A percentile compares a stretch with the other conserved stretches of the same genome.
Evolutionary conservation across 2,797 vertebrate genomes (phyloP).

Genomic region (Rhynchonycteris naso): DNA sequence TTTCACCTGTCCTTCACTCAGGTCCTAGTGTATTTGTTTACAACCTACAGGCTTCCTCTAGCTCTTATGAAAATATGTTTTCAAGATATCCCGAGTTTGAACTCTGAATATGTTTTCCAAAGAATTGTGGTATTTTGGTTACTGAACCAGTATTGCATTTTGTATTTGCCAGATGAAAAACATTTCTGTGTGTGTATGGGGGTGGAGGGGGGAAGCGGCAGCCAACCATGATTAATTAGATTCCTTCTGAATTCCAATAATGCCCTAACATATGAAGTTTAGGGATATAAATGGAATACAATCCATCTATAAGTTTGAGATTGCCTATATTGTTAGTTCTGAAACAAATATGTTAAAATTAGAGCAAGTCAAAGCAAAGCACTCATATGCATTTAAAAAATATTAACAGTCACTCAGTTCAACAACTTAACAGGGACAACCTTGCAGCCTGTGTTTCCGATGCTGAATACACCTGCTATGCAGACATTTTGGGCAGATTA

Average conservation of each 20-base stretch:
- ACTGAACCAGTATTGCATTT: background rate
- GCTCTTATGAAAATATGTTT: background rate
- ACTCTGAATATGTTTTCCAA: conserved; percentile 30
- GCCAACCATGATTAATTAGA: background rate
- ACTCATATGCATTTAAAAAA: conserved; percentile 41
- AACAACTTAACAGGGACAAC: conserved; percentile 6
- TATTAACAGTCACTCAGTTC: background rate
- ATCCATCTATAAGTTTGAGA: background rate
- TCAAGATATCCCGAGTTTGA: background rate
- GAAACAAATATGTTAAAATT: conserved; percentile 27
- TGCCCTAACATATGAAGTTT: background rate
- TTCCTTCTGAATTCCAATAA: conserved; percentile 3
- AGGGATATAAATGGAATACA: background rate
- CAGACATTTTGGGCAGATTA: background rate
- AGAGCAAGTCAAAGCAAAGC: conserved; percentile 28
- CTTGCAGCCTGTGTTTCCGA: background rate
- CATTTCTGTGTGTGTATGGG: background rate
- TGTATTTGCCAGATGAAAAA: background rate
- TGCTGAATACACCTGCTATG: background rate
- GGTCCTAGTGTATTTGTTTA: background rate
- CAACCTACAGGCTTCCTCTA: background rate
- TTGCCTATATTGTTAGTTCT: background rate
- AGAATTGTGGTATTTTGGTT: conserved; percentile 33
- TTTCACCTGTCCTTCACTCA: background rate
- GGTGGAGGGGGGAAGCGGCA: no score